Conservation (phyloP, 2,888 invertebrate species). For the Lasius fuliginosus region DNA sequence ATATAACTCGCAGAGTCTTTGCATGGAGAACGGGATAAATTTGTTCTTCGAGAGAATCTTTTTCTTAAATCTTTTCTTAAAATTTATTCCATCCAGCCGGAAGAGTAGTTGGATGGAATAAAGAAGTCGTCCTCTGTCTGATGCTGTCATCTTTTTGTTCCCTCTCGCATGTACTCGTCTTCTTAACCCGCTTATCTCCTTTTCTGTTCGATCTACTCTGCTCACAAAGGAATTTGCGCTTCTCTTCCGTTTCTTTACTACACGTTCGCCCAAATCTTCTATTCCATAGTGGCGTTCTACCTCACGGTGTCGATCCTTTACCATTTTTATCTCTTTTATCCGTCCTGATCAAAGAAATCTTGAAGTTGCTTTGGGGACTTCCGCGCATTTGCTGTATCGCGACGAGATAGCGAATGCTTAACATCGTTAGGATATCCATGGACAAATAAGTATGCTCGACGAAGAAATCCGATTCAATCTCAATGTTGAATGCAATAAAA, state of each 20-base stretch:
- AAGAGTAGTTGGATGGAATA: slow-evolving; percentile 52
- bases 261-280: slow-evolving; percentile 38
- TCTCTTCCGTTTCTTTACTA: slow-evolving; percentile 24
- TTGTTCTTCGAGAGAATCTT: slow-evolving; percentile 39
- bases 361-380: slow-evolving; percentile 37
- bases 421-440: slow-evolving; percentile 26
- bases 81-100: slow-evolving; percentile 54
- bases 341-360: slow-evolving; percentile 48
- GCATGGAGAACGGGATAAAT: slow-evolving; percentile 27
- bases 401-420: slow-evolving; percentile 41
- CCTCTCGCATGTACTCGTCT: slow-evolving; percentile 53
- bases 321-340: slow-evolving; percentile 40
- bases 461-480: neutral
- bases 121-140: slow-evolving; percentile 55
- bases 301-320: slow-evolving; percentile 27
- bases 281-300: slow-evolving; percentile 36
- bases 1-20: slow-evolving; percentile 17
- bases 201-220: slow-evolving; percentile 53
- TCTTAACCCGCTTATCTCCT: slow-evolving; percentile 56
- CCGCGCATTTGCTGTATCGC: slow-evolving; percentile 34
- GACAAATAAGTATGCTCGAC: slow-evolving; percentile 41
- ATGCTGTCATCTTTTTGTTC: slow-evolving; percentile 52
- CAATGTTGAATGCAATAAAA: neutral
- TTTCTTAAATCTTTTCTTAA: slow-evolving; percentile 41
- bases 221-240: slow-evolving; percentile 52